Evolutionary conservation across 2,888 invertebrate species (phyloP).

Genomic region (Hololepta plana): DNA sequence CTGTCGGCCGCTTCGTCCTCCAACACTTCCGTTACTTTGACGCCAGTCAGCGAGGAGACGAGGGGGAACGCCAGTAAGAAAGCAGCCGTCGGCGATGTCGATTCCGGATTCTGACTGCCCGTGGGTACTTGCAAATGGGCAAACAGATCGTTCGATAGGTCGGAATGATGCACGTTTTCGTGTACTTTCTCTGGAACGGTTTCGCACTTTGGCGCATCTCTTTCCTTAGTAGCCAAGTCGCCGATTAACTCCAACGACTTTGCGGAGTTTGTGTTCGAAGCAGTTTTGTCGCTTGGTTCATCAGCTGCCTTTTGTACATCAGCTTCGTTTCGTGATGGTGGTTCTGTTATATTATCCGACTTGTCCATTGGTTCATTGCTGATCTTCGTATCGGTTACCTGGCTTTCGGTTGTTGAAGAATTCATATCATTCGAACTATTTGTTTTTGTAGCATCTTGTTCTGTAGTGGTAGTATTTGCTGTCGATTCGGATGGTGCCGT

Average conservation of each 20-base stretch:
- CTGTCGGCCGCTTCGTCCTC: slow-evolving; percentile 33
- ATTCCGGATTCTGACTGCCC: slow-evolving; percentile 36
- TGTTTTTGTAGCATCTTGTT: too few species aligned
- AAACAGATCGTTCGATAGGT: slow-evolving; percentile 40
- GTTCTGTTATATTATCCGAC: too few species aligned
- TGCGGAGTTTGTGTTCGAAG: slow-evolving; percentile 3
- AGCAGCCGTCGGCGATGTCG: slow-evolving; percentile 58
- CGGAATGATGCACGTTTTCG: slow-evolving; percentile 23
- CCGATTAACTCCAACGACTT: too few species aligned
- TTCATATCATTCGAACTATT: too few species aligned
- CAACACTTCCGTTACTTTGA: slow-evolving; percentile 32
- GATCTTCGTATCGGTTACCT: too few species aligned
- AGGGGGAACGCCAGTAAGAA: slow-evolving; percentile 58
- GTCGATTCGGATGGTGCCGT: too few species aligned
- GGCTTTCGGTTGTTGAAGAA: too few species aligned
- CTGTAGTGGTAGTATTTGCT: too few species aligned
- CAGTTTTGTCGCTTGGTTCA: slow-evolving; percentile 1
- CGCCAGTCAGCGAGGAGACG: slow-evolving; percentile 40
- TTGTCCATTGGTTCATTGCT: too few species aligned
- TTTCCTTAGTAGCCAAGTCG: too few species aligned
- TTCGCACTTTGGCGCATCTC: slow-evolving; percentile 5
- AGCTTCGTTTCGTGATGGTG: too few species aligned
- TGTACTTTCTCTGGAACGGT: neutral
- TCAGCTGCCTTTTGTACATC: slow-evolving; percentile 3
- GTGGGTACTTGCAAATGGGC: slow-evolving; percentile 37